These are phyloP conservation scores for Syrphus vitripennis DNA, from an alignment of 2,888 invertebrate genomes.

Conservation along the genomic window DNA sequence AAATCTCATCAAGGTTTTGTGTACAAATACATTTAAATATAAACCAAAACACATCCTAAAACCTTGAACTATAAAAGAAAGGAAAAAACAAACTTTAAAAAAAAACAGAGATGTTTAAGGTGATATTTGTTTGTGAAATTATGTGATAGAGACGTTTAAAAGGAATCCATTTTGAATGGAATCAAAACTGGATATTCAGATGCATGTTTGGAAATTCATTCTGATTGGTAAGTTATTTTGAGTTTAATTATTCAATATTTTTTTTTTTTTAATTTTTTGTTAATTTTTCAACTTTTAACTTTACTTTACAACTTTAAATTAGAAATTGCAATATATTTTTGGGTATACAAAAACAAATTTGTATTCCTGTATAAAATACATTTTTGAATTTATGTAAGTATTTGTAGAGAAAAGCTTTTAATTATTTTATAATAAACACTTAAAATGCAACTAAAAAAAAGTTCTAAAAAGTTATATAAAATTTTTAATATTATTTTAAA, in stretches of 20 bases:
- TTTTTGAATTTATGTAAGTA: no score
- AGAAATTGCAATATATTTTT: no score
- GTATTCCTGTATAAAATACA: no score
- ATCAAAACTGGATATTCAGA: conserved; percentile 74
- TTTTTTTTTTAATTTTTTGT: background rate
- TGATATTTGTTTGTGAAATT: conserved; percentile 48
- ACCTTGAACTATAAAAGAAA: conserved; percentile 15
- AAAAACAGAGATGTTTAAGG: conserved; percentile 5
- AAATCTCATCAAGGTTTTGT: conserved; percentile 18
- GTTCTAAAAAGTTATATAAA: no score
- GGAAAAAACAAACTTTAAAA: background rate
- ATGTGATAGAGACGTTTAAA: conserved; percentile 63
- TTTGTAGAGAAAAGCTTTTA: no score
- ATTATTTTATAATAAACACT: no score
- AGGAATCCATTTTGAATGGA: conserved; percentile 73
- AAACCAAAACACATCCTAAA: conserved; percentile 3
- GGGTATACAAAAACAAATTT: no score
- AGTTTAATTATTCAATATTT: background rate
- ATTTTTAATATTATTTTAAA: no score
- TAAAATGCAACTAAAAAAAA: no score
- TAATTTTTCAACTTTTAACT: no score
- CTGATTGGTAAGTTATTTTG: conserved; percentile 72
- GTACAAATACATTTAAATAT: background rate
- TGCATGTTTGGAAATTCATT: conserved; percentile 75
- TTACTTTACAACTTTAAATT: no score